Evolutionary conservation across 2,113 vertebrate genomes (phyloP), one percentile per base, ranked within the genome.

Genomic region (Solea senegalensis): DNA sequence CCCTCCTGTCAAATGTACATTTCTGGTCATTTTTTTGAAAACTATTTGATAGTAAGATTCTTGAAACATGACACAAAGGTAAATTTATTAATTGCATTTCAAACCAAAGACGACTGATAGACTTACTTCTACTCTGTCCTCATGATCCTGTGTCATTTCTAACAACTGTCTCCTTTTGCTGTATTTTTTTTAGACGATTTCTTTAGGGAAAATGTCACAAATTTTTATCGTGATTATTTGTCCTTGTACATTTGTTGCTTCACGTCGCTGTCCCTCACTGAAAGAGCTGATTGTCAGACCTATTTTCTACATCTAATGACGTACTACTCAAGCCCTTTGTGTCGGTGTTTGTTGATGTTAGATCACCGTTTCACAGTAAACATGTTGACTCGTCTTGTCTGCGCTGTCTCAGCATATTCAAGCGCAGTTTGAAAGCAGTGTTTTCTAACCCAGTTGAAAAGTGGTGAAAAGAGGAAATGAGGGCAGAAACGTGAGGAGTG

Each of bases 381-480:
- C 55, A 50, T 76, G 21, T 74, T 66, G 53, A 21, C 64, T 46
- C 11, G 40, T 71, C 58, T 53, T 4, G 10, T 7, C 4, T 46
- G 41, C 59, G 45, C 28, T 41, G 50, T 39, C 34, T 69, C 9
- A 65, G n/a, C 61, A 68, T n/a, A 50, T 39, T 61, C 9, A 57
- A 9, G 11, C 1, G 11, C 5, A 34, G 43, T 55, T 39, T 74
- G 43, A 72, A 43, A 13, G 41, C 10, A 70, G 72, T 34, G 56
- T 16, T 60, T 26, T 67, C 11, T 14, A 8, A 5, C 8, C 9
- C 9, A 21, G n/a, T 7, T 45, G 28, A 8, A 41, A 3, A 48
- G 40, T n/a, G 28, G 1, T n/a, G 21, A 62, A 7, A 21, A 55
- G 28, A 56, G 52, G 16, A 53, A 68, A 49, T 48, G 16, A 46